Base-by-base conservation (phyloP, 2,888 invertebrate genomes). In the Bibio marci region DNA sequence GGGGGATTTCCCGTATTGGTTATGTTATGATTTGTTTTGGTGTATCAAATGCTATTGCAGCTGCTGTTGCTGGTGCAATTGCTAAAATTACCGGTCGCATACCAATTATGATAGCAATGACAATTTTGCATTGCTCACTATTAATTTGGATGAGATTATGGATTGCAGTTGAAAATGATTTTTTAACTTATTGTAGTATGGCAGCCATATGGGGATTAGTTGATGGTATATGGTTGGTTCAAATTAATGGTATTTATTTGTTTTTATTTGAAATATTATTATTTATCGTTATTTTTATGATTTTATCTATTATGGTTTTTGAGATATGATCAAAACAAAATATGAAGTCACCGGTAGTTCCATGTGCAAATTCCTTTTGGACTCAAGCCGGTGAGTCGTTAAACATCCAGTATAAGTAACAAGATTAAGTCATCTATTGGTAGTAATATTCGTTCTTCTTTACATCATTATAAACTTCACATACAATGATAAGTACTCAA, bases 21-120 rank as follows among this genome's bases (percentile, higher is more conserved):
- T 90, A 80, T 55, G 87, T 90, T 39, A 85, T 92, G 82, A 87
- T 92, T 45, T 86, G 87, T 55, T 91, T 87, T 56, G 92, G 92
- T 1, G 72, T 85, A 7, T 79, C 79, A 47, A 88, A 90, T 54
- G 87, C 90, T 0, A 56, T 87, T n/a, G 82, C 85, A 0, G 87
- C 91, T 0, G 73, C 85, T 1, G 59, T 78, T 10, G 81, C 81
- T 1, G 91, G 91, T 1, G 72, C 75, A 0, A 54, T 88, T 19
- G 79, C 80, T 39, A 86, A 83, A 56, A 59, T 79, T 45, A 76
- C 81, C 1, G 91, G 92, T 1, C 67, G 91, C 31, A 69, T 74
- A 36, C 76, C 85, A 0, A 73, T 92, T 41, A 80, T 91, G 64
- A 62, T 73, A 12, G 70, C 78, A 19, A 87, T 81, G 1, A 69